A percentile compares a stretch with the other conserved stretches of the same genome.
phyloP scores from a whole-genome alignment of 2,113 vertebrate species.

The Xiphophorus hellerii region DNA sequence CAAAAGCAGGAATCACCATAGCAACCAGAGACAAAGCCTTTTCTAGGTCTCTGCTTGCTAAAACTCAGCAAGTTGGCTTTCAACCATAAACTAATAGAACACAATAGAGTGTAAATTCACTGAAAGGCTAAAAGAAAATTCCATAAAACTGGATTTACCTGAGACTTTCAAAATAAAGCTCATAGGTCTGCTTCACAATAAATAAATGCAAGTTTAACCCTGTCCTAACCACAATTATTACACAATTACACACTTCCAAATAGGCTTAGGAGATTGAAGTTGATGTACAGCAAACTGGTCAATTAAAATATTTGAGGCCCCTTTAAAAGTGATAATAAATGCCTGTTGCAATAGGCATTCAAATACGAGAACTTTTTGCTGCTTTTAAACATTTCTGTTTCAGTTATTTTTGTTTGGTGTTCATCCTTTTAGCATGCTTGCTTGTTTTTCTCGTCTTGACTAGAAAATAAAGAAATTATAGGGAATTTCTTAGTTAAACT shows the following conservation, averaged over 20 bases:
- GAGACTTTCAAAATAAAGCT: neutral
- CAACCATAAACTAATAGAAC: neutral
- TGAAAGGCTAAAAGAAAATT: neutral
- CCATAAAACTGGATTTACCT: neutral
- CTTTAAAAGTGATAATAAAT: no score
- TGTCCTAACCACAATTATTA: neutral
- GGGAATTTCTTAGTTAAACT: neutral
- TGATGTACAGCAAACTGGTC: no score
- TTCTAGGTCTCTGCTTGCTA: neutral
- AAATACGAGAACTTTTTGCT: no score
- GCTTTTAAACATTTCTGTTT: neutral
- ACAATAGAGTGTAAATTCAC: neutral
- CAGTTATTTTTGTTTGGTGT: neutral
- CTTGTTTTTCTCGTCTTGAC: neutral
- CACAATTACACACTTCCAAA: neutral
- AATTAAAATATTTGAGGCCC: no score
- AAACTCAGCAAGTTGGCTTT: neutral
- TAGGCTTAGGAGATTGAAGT: no score
- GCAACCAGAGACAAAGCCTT: neutral
- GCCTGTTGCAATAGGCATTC: no score
- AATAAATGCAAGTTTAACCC: neutral
- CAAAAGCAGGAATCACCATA: no score
- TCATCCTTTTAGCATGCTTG: neutral
- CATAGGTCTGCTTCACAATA: neutral
- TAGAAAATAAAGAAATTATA: neutral